Evolutionary conservation across 2,113 vertebrate genomes (phyloP).

Genomic region (Colinus virginianus): DNA sequence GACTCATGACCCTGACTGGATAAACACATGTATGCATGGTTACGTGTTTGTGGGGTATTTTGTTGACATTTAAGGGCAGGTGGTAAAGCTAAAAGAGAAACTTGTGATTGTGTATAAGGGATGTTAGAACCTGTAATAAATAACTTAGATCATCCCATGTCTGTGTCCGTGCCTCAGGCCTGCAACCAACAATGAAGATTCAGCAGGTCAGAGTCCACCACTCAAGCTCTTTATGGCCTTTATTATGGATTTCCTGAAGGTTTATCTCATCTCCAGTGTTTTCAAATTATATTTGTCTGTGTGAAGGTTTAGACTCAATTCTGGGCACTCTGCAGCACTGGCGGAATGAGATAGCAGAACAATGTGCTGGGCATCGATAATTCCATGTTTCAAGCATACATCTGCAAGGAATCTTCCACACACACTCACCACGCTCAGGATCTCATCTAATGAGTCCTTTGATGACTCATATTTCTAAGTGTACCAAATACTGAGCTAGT

Average conservation of each 20-base stretch:
- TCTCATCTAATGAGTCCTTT: neutral
- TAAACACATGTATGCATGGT: too few species aligned
- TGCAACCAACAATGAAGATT: neutral
- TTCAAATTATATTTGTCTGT: neutral
- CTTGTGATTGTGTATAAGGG: too few species aligned
- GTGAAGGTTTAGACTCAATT: neutral
- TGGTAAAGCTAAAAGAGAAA: too few species aligned
- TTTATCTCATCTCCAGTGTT: neutral
- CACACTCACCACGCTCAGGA: rapidly evolving
- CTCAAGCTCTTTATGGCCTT: neutral
- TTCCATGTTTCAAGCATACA: neutral
- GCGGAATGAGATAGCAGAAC: neutral
- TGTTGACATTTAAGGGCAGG: too few species aligned
- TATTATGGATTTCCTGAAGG: neutral
- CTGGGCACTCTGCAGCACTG: neutral
- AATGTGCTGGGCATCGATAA: neutral
- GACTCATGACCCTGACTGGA: too few species aligned
- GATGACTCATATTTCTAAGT: neutral
- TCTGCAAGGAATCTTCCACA: neutral
- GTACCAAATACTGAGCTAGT: neutral
- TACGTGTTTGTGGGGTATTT: too few species aligned
- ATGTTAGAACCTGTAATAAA: too few species aligned
- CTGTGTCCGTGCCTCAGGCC: too few species aligned
- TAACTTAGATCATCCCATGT: too few species aligned
- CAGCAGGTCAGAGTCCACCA: neutral